phyloP scores from a whole-genome alignment of 2,797 vertebrate species.

The Mionectes olivaceus region DNA sequence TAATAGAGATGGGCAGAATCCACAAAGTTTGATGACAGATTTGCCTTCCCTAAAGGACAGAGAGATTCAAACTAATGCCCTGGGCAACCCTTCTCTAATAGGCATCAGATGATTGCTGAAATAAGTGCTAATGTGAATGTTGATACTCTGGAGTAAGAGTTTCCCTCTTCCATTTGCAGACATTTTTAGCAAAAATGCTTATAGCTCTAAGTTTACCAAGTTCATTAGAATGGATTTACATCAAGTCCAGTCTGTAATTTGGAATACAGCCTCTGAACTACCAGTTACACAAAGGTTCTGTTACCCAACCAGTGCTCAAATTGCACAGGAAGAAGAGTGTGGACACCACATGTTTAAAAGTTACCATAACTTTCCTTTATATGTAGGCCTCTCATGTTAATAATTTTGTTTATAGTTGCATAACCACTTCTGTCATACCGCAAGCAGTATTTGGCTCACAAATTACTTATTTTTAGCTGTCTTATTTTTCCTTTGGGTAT shows the following conservation, averaged over 20 bases:
- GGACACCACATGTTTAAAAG: conserved; percentile 64
- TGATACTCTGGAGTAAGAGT: not conserved
- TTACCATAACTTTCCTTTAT: conserved; percentile 41
- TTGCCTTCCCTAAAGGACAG: not conserved
- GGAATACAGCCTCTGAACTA: conserved; percentile 52
- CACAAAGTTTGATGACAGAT: not conserved
- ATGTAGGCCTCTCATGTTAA: conserved; percentile 21
- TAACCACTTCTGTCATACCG: conserved; percentile 55
- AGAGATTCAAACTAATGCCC: not conserved
- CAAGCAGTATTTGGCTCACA: conserved; percentile 22
- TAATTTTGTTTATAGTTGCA: conserved; percentile 54
- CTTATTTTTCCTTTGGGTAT: conserved; percentile 12
- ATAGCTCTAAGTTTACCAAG: not conserved
- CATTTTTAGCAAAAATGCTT: conserved; percentile 24
- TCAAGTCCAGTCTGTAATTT: conserved; percentile 64
- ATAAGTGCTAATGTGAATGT: not conserved
- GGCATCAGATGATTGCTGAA: not conserved
- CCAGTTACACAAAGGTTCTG: conserved; percentile 47
- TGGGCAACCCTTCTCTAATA: not conserved
- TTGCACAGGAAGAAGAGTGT: conserved; percentile 61
- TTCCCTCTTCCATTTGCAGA: conserved; percentile 7
- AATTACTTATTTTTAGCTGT: conserved; percentile 39
- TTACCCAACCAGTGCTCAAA: conserved; percentile 62
- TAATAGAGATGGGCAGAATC: not conserved
- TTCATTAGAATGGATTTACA: conserved; percentile 47